Conservation (phyloP, 2,797 vertebrate genomes). For the Sorex maritimensis region DNA sequence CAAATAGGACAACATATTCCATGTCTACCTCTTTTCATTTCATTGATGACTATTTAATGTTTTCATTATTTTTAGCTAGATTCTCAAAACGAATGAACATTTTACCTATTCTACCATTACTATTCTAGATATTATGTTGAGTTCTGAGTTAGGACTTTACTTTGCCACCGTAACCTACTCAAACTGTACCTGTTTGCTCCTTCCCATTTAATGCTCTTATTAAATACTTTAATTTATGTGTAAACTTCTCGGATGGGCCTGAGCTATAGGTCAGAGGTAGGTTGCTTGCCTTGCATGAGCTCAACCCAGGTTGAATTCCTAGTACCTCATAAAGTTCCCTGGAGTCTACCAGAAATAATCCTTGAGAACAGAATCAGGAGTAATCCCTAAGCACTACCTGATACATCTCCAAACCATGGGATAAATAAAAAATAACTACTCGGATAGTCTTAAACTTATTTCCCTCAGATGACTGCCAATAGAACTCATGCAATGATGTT, state of each 20-base stretch:
- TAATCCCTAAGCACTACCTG: no score
- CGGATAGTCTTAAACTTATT: no score
- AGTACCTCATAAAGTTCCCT: no score
- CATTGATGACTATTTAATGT: not conserved
- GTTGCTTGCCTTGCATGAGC: no score
- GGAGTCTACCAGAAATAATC: no score
- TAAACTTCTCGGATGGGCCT: not conserved
- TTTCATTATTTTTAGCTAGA: not conserved
- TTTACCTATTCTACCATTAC: not conserved
- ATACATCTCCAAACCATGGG: no score
- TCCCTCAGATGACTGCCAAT: not conserved
- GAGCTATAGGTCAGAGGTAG: not conserved
- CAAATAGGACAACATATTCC: not conserved
- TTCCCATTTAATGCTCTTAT: not conserved
- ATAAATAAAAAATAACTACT: no score
- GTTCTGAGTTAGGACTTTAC: not conserved
- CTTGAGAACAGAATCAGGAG: no score
- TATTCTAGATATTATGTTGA: not conserved
- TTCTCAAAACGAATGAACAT: not conserved
- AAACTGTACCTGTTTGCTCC: not conserved
- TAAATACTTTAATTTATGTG: not conserved
- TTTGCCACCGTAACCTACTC: not conserved
- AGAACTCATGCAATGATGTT: not conserved
- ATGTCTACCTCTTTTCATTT: not conserved
- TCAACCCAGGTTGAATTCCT: no score